Evolutionary conservation across 2,888 invertebrate species (phyloP), one percentile per base, ranked within the genome.

Genomic region (Colletes collaris): DNA sequence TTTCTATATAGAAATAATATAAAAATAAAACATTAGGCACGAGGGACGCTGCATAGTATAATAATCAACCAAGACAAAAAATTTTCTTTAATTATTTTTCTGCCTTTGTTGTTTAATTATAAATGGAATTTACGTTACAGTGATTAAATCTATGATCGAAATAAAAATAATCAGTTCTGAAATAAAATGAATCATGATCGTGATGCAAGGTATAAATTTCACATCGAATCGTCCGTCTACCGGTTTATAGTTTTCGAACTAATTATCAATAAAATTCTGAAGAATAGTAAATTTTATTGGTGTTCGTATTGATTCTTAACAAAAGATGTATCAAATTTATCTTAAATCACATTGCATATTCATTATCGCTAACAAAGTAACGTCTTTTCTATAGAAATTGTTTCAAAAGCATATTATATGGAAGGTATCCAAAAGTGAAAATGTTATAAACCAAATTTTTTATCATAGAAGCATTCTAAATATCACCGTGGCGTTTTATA

Each of bases 341-440:
- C 40, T 40, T 40, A 40, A 40, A 40, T 6, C 40, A 40, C 40
- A 40, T 40, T 40, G 3, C 40, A 40, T 40, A 40, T 40, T 40
- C 6, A 40, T 40, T 40, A 40, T 40, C 6, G 40, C 40, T 40
- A 40, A 40, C 40, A 40, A 40, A 40, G 0, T 6, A 6, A 40
- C 40, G 6, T 69, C 52, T 52, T 56, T 50, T 44, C 27, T 56
- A 46, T 55, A 68, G 81, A 81, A 84, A 85, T 84, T 85, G 86
- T 84, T 84, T 84, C 84, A 84, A 85, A 84, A 81, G 81, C 81
- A 69, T 16, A 79, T 44, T 49, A 65, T 35, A 19, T 8, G n/a
- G 11, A 37, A 70, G 49, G 6, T 65, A 60, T 53, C 55, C 40
- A 37, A 58, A 52, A 52, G 35, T 16, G 27, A 62, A 35, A 27